A percentile compares a stretch with the other conserved stretches of the same genome.
Evolutionary conservation across 2,888 invertebrate species (phyloP).

Genomic region (Noctua pronuba): DNA sequence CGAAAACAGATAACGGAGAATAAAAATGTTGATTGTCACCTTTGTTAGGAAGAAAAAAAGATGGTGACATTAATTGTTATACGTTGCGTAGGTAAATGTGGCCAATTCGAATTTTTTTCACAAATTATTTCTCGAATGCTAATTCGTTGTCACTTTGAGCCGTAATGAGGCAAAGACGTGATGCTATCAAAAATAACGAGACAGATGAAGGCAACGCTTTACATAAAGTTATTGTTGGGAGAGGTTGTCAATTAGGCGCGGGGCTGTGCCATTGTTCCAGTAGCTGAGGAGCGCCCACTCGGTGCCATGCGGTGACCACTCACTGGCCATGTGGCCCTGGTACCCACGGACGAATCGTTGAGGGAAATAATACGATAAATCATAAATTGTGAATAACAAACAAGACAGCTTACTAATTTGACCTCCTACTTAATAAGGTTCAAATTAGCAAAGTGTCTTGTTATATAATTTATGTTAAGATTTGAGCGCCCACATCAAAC

Average conservation of each 20-base stretch:
- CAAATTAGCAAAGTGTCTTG: slow-evolving; percentile 1
- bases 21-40: background rate
- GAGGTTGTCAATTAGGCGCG: slow-evolving; percentile 57
- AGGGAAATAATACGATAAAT: slow-evolving; percentile 19
- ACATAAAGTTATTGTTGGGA: slow-evolving; percentile 45
- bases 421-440: background rate
- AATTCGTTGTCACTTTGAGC: slow-evolving; percentile 35
- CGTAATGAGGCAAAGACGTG: slow-evolving; percentile 33
- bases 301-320: slow-evolving; percentile 20
- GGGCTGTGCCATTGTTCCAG: slow-evolving; percentile 50
- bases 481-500: background rate
- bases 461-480: background rate
- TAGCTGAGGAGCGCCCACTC: slow-evolving; percentile 37
- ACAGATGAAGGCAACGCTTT: slow-evolving; percentile 46
- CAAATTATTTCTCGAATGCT: slow-evolving; percentile 26
- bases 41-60: slow-evolving; percentile 8
- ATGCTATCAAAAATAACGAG: slow-evolving; percentile 53
- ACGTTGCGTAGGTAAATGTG: background rate
- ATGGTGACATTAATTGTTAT: slow-evolving; percentile 14
- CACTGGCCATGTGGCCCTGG: slow-evolving; percentile 26
- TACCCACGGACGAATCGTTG: slow-evolving; percentile 10
- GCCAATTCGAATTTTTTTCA: background rate
- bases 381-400: slow-evolving; percentile 5
- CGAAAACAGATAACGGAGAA: background rate
- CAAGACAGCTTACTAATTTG: slow-evolving; percentile 21